Percentiles rank a stretch among this genome's conserved stretches.
These are phyloP conservation scores for Andrena praecox DNA, from an alignment of 2,888 invertebrate genomes.

Conservation along the genomic window DNA sequence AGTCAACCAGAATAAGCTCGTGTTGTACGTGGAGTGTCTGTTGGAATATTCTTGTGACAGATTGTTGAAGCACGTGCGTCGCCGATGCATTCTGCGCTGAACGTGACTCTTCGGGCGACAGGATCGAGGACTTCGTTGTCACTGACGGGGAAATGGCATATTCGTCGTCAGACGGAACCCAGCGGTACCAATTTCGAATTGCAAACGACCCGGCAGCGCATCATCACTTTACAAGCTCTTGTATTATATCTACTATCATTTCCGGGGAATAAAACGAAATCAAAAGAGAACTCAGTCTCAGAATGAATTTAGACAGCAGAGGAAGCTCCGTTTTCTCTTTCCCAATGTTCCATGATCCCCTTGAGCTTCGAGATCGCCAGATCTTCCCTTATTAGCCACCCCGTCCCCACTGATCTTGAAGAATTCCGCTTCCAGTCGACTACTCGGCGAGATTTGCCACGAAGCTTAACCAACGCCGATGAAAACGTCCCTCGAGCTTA, in stretches of 20 bases:
- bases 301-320: no score
- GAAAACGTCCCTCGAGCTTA: slow-evolving; percentile 62
- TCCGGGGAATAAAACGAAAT: no score
- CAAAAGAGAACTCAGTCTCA: no score
- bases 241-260: no score
- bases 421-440: slow-evolving; percentile 1
- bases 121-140: slow-evolving; percentile 37
- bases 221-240: no score
- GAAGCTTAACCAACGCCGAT: slow-evolving; percentile 54
- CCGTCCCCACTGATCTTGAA: background rate
- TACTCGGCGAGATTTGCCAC: slow-evolving; percentile 35
- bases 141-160: slow-evolving; percentile 24
- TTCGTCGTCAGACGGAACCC: slow-evolving; percentile 42
- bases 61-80: slow-evolving; percentile 65
- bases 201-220: background rate
- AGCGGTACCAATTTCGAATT: slow-evolving; percentile 23
- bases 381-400: no score
- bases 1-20: slow-evolving; percentile 43
- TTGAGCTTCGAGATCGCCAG: no score
- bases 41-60: slow-evolving; percentile 63
- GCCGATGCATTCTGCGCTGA: slow-evolving; percentile 57
- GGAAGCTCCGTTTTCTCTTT: no score
- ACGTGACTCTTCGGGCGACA: slow-evolving; percentile 55
- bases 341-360: no score
- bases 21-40: slow-evolving; percentile 17